Base-by-base conservation (phyloP, 1,140 invertebrate genomes). In the Zaprionus tsacasi region DNA sequence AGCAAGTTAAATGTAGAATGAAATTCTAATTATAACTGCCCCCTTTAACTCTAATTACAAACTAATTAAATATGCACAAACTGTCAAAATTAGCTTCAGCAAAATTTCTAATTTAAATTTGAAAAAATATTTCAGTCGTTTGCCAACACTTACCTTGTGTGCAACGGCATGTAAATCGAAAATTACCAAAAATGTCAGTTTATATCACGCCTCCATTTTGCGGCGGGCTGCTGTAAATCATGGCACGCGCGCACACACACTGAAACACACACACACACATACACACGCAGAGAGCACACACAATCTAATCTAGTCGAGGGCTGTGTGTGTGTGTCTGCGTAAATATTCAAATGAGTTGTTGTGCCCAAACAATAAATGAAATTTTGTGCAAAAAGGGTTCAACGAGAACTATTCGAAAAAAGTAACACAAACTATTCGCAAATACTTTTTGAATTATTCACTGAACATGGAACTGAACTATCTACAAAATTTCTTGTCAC, bases 161-260 rank as follows among this genome's bases (percentile, higher is more conserved):
- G 67, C 85, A 75, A 73, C 78, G 70, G 83, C 83, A 88, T 88
- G 77, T 81, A 88, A 88, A 88, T 89, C 77, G 85, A 88, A 88
- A 88, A 82, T 88, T 80, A 65, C 65, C 66, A 68, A 80, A 88
- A 81, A 83, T 83, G 85, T 88, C 83, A 89, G 64, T 88, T 88
- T 80, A 75, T 67, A 88, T 88, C 78, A 78, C 66, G 77, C 74
- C 77, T 78, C 59, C 65, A 75, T 40, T 60, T 25, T 17, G 45
- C 45, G 59, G 55, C 67, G 59, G 70, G 73, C 67, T 67, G 60
- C 68, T 70, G 70, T 87, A 80, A 87, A 87, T 80, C 80, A 88
- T 72, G 80, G 63, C 63, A 64, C 40, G 40, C 40, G 40, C 40
- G n/a, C 58, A 25, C n/a, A 38, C 36, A 63, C 50, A 74, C 58